phyloP scores from a whole-genome alignment of 1,140 invertebrate genomes.

The Diprion similis region DNA sequence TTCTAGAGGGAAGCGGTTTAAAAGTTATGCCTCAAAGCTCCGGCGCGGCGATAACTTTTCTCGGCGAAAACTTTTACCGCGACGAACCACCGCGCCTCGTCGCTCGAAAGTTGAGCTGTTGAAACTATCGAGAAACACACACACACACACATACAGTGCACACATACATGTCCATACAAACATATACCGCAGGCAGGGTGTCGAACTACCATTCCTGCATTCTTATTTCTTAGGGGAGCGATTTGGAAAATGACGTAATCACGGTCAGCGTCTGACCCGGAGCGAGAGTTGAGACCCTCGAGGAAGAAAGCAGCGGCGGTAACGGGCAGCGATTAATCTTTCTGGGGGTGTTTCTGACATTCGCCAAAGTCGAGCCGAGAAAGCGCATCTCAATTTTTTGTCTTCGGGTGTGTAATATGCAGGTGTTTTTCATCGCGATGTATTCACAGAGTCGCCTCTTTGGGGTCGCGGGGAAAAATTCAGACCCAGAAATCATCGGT shows the following conservation, averaged over 20 bases:
- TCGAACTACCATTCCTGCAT: not conserved
- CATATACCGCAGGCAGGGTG: not conserved
- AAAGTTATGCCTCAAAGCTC: constrained; percentile 7
- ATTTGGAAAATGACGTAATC: constrained; percentile 6
- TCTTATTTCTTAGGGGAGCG: not conserved
- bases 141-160: too few species aligned
- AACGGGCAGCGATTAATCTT: not conserved
- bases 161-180: too few species aligned
- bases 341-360: not conserved
- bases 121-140: constrained; percentile 2
- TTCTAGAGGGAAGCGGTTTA: not conserved
- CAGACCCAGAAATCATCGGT: too few species aligned
- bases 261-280: not conserved
- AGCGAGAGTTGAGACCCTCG: not conserved
- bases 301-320: not conserved
- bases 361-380: not conserved
- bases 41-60: not conserved
- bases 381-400: too few species aligned
- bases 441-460: too few species aligned
- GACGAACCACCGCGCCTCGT: not conserved
- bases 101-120: not conserved
- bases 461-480: too few species aligned
- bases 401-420: too few species aligned
- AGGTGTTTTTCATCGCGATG: too few species aligned
- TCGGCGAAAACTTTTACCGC: not conserved